A percentile compares a stretch with the other conserved stretches of the same genome.
These are phyloP conservation scores for Troilus luridus DNA, from an alignment of 2,888 invertebrate species.

Conservation along the genomic window DNA sequence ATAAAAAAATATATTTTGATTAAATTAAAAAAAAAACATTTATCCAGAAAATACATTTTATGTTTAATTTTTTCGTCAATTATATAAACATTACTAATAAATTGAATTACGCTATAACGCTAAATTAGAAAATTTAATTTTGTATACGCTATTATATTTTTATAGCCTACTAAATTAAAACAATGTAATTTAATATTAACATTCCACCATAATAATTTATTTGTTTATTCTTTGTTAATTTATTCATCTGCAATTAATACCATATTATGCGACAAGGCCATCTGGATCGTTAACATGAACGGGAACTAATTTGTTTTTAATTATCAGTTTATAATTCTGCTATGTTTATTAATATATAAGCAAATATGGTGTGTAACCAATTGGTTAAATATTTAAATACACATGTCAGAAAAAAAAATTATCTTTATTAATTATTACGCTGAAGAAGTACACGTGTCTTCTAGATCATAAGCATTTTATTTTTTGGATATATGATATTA, in stretches of 20 bases:
- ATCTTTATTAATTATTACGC: neutral
- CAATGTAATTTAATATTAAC: neutral
- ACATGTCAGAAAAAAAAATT: neutral
- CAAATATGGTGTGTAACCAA: neutral
- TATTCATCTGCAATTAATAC: neutral
- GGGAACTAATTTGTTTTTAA: neutral
- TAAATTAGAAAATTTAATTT: too few relatives aligned
- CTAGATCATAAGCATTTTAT: neutral
- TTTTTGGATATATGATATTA: too few relatives aligned
- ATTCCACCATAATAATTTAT: neutral
- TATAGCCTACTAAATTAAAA: neutral
- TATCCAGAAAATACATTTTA: too few relatives aligned
- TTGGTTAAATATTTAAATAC: neutral
- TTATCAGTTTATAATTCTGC: neutral
- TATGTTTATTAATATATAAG: neutral
- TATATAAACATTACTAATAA: too few relatives aligned
- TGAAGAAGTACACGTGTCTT: neutral
- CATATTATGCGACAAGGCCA: neutral
- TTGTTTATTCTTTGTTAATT: neutral
- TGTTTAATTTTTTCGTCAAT: too few relatives aligned
- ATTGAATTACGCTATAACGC: too few relatives aligned
- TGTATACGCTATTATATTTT: neutral
- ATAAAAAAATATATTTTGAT: too few relatives aligned
- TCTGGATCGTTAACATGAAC: neutral
- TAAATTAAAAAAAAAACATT: too few relatives aligned